Percentiles rank a stretch among this genome's conserved stretches.
phyloP scores from a whole-genome alignment of 2,113 vertebrate genomes.

The Smithornis capensis region DNA sequence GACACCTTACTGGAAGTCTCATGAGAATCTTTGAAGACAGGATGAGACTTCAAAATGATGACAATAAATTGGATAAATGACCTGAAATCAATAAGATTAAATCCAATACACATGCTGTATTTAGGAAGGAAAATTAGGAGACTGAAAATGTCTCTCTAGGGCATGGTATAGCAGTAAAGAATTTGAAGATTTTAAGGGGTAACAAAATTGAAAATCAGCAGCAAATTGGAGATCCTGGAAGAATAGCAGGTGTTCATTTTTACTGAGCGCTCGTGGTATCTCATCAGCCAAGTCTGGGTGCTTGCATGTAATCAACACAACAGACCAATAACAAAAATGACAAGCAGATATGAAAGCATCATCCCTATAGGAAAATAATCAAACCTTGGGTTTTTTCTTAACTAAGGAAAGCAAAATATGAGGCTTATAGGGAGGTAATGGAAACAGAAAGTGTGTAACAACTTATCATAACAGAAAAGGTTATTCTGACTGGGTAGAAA shows the following conservation, averaged over 20 bases:
- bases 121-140: neutral
- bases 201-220: neutral
- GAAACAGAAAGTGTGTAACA: neutral
- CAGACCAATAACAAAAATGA: neutral
- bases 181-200: neutral
- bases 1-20: neutral
- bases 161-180: neutral
- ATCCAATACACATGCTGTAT: neutral
- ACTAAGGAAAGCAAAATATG: neutral
- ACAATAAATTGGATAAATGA: conserved; percentile 8
- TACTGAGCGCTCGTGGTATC: neutral
- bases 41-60: neutral
- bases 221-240: neutral
- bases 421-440: neutral
- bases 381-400: neutral
- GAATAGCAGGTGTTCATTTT: neutral
- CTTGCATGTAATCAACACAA: neutral
- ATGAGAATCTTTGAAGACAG: neutral
- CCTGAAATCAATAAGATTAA: conserved; percentile 22
- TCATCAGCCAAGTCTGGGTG: neutral
- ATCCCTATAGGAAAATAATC: neutral
- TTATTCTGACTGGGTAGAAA: neutral
- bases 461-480: neutral
- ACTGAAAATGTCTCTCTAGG: neutral
- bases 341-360: neutral